These are phyloP conservation scores for Brachionus koreanus DNA, from an alignment of 1,140 invertebrate genomes.

Conservation along the genomic window DNA sequence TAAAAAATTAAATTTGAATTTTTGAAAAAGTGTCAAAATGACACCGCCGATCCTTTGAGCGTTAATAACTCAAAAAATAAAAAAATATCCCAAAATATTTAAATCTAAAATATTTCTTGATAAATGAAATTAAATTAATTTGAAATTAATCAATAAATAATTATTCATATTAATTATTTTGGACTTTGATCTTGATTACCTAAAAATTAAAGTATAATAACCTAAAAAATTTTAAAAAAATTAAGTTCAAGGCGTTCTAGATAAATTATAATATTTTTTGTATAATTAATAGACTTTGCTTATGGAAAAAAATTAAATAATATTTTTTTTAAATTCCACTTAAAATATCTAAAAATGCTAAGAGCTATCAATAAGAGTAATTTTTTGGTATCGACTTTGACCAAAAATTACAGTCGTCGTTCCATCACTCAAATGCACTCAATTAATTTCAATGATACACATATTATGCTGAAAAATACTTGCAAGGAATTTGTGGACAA, in stretches of 20 bases:
- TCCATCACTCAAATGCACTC: background rate
- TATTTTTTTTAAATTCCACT: background rate
- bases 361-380: background rate
- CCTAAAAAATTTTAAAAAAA: background rate
- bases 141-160: no score
- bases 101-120: no score
- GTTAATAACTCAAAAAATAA: no score
- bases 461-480: constrained; percentile 85
- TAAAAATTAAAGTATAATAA: background rate
- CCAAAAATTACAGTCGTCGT: background rate
- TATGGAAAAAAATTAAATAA: background rate
- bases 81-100: no score
- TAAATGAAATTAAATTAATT: no score
- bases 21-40: no score
- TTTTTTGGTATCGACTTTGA: background rate
- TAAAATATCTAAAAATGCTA: background rate
- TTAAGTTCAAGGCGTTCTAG: background rate
- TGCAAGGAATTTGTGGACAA: constrained; percentile 83
- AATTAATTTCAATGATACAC: constrained; percentile 66
- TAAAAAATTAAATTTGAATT: no score
- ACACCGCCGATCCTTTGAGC: no score
- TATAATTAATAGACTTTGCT: constrained; percentile 31
- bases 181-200: background rate
- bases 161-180: background rate
- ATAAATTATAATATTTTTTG: constrained; percentile 32